Evolutionary conservation across 2,113 vertebrate species (phyloP), one percentile per base, ranked within the genome.

Genomic region (Periophthalmus modestus): DNA sequence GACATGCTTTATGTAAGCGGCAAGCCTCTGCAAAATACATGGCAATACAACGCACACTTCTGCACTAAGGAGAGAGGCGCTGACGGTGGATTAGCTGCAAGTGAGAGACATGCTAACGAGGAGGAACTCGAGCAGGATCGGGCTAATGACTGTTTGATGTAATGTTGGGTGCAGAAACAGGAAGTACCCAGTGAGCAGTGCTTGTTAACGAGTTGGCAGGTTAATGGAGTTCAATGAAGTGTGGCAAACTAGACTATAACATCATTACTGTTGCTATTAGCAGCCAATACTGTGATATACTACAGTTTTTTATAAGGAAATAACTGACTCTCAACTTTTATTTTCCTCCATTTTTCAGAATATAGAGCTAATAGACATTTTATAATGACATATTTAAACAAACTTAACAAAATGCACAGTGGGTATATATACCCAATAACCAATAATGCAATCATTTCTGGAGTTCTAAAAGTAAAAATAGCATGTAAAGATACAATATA

Each of bases 1-100:
- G 61, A 63, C 23, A 28, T 34, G 28, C 4, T 57, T 85, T 83
- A 81, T 58, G 69, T 75, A 85, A 88, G 72, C 0, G 24, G 65
- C 68, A 72, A 71, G 61, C 63, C 48, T 43, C 63, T 81, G 62
- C 81, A 85, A 80, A 78, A 88, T 78, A 71, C 68, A 84, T 78
- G 81, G 9, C 9, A 9, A 79, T 14, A 55, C 72, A 61, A 0
- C 46, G 1, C 70, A 58, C 57, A 47, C 14, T 48, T 34, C 33
- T 23, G 10, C 0, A 21, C 28, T 36, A 3, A n/a, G 34, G 62
- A 34, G 7, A 33, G 52, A 81, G 39, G 34, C 7, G 62, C 33
- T 65, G 68, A 69, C 23, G 36, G 58, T 76, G 67, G 21, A 55
- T 39, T 55, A 74, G 54, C 71, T 72, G 7, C 9, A 5, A 82